Conservation (phyloP, 2,113 vertebrate species). For the Trachemys scripta region DNA sequence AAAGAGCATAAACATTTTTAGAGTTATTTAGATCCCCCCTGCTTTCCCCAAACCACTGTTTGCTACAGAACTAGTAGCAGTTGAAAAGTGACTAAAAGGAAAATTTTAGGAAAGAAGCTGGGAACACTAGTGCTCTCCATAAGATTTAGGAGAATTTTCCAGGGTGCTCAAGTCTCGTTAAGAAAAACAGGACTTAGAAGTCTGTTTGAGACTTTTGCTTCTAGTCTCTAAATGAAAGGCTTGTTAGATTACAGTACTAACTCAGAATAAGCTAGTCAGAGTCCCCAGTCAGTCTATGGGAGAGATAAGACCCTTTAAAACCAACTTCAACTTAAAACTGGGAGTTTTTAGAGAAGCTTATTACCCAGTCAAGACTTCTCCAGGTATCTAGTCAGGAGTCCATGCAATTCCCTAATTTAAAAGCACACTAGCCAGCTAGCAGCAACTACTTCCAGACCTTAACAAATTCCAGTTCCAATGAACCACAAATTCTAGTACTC, state of each 20-base stretch:
- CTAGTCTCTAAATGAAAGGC: background rate
- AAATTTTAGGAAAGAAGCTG: conserved; percentile 57
- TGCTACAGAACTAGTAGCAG: background rate
- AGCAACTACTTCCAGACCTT: background rate
- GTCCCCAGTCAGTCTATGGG: background rate
- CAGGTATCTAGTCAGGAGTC: background rate
- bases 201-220: background rate
- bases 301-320: background rate
- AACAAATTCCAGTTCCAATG: too few species aligned
- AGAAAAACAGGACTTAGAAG: background rate
- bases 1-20: background rate
- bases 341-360: background rate
- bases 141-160: conserved; percentile 51
- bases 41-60: background rate
- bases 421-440: background rate
- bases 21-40: background rate
- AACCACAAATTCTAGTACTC: background rate
- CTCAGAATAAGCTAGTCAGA: background rate
- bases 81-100: conserved; percentile 41
- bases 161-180: background rate
- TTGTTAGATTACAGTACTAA: background rate
- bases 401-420: background rate
- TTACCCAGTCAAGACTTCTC: background rate
- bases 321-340: background rate
- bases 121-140: conserved; percentile 24